A percentile compares a stretch with the other conserved stretches of the same genome.
Evolutionary conservation across 2,888 invertebrate genomes (phyloP).

Genomic region (Hyposoter dolosus): DNA sequence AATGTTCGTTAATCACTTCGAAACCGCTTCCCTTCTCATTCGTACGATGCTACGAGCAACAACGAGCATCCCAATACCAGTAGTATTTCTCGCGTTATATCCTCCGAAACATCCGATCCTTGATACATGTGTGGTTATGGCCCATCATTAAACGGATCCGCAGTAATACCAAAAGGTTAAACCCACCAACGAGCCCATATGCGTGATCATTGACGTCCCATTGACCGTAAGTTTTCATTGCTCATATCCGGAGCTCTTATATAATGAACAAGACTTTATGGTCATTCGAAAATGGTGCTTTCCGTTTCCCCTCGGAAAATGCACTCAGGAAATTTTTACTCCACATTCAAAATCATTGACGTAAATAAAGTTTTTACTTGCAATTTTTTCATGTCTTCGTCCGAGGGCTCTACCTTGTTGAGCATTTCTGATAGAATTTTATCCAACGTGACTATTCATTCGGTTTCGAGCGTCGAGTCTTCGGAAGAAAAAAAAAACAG

Average conservation of each 20-base stretch:
- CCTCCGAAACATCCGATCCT: slow-evolving; percentile 29
- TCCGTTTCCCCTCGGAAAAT: background rate
- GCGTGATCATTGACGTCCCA: slow-evolving; percentile 14
- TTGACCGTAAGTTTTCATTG: slow-evolving; percentile 33
- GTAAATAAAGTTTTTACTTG: background rate
- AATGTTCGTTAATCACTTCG: slow-evolving; percentile 74
- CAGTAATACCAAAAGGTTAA: slow-evolving; percentile 21
- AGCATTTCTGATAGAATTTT: background rate
- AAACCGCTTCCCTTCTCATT: slow-evolving; percentile 69
- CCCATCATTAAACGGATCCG: slow-evolving; percentile 34
- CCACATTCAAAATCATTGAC: background rate
- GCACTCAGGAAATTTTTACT: background rate
- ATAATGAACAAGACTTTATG: background rate
- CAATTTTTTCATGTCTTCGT: background rate
- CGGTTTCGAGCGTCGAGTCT: slow-evolving; percentile 18
- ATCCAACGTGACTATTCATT: background rate
- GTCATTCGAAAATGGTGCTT: background rate
- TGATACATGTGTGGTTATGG: slow-evolving; percentile 36
- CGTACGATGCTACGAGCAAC: slow-evolving; percentile 21
- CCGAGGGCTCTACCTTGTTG: background rate
- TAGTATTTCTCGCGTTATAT: slow-evolving; percentile 12
- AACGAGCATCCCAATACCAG: slow-evolving; percentile 4
- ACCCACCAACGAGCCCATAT: slow-evolving; percentile 9
- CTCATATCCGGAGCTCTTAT: background rate
- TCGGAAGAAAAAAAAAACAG: background rate